Base-by-base conservation (phyloP, 2,113 vertebrate species). In the Anhinga rufa region DNA sequence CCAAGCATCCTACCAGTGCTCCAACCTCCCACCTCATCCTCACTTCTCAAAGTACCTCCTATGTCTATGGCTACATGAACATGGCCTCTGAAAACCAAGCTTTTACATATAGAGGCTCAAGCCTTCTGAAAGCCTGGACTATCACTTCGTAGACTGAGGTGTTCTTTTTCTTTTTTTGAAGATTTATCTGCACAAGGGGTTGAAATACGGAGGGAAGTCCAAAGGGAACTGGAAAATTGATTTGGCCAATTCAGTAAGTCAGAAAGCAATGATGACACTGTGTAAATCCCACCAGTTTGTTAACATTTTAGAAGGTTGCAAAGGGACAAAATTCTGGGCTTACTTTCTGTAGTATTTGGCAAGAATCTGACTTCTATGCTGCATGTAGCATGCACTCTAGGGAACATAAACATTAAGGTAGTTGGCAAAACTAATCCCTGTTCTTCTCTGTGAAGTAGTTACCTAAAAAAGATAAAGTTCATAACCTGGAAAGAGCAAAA, bases 361-460 rank as follows among this genome's bases (percentile, higher is more conserved):
- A 88, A 78, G 32, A 82, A 81, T 44, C 10, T 52, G n/a, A 32
- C 9, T 83, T 70, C 17, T 38, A 11, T 14, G 4, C 34, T 46
- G 8, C 38, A 11, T 3, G 0, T 13, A 40, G 26, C 22, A 19
- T 7, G 31, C 1, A 4, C 19, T 61, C 34, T 21, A 38, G 12
- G 11, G 19, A 93, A 65, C 4, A 7, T 32, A 68, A 75, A 22
- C 17, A 32, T 52, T 22, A 40, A 60, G 8, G 51, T 19, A 77
- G 32, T 11, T 58, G 19, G 46, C 55, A 82, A 85, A 92, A 82
- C 17, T 72, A 82, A 38, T 13, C 64, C 10, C 9, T 40, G 11
- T 25, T 58, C 40, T 49, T 44, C 24, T 7, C 15, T 70, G 11
- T 31, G 31, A 78, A 68, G 36, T 17, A 77, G 25, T 49, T 83